phyloP scores from a whole-genome alignment of 2,113 vertebrate genomes.

The Myrmophylax atrothorax region DNA sequence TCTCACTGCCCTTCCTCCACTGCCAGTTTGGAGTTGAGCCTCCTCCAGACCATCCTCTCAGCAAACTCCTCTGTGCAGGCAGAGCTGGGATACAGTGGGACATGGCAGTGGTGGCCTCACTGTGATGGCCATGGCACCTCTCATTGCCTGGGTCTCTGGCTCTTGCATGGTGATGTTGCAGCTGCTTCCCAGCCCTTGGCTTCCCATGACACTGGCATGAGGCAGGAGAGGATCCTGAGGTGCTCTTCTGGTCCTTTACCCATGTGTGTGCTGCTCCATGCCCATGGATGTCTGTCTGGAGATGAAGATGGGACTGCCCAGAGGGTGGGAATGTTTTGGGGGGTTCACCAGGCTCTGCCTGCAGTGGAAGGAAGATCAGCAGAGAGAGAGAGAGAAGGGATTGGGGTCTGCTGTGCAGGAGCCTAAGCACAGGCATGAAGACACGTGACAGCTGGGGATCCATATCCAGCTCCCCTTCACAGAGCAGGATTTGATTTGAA shows the following conservation, averaged over 20 bases:
- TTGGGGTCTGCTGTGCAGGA: background rate
- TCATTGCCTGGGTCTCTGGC: rapidly evolving
- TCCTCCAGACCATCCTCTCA: background rate
- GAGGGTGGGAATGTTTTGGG: rapidly evolving
- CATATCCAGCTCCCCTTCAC: rapidly evolving
- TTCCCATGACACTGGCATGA: rapidly evolving
- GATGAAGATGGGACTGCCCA: background rate
- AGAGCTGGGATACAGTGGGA: rapidly evolving
- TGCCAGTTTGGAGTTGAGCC: rapidly evolving
- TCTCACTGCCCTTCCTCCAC: background rate
- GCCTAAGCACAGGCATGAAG: background rate
- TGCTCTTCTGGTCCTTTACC: rapidly evolving
- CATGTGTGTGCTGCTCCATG: rapidly evolving
- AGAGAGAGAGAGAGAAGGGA: no score
- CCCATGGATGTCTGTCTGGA: background rate
- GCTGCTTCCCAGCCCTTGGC: background rate
- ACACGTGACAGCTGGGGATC: background rate
- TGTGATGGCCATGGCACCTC: background rate
- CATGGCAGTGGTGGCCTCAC: background rate
- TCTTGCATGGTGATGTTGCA: background rate
- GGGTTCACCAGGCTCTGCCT: background rate
- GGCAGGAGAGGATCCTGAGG: rapidly evolving
- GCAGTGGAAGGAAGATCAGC: rapidly evolving
- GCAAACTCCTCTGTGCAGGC: rapidly evolving
- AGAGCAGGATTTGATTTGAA: background rate